Percentiles rank a stretch among this genome's conserved stretches.
These are phyloP conservation scores for Oligia fasciuncula DNA, from an alignment of 2,888 invertebrate genomes.

Conservation along the genomic window DNA sequence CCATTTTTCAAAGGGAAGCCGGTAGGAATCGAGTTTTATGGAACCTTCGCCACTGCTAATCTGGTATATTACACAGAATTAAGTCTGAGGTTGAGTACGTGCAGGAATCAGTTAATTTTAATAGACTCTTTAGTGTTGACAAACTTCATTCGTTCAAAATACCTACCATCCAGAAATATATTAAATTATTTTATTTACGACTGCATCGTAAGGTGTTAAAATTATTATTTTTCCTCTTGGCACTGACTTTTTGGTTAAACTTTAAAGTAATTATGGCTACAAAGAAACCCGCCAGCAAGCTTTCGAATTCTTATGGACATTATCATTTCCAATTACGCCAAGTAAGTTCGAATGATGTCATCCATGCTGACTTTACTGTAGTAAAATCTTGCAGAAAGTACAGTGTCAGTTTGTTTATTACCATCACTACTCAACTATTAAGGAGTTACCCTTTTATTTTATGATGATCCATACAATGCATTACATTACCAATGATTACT, in stretches of 20 bases:
- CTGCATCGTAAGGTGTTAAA: background rate
- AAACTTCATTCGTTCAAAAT: background rate
- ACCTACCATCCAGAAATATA: background rate
- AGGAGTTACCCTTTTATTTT: background rate
- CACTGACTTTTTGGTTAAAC: conserved; percentile 2
- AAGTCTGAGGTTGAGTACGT: background rate
- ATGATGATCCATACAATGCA: background rate
- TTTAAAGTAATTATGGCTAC: conserved; percentile 1
- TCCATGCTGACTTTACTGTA: conserved; percentile 4
- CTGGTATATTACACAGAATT: background rate
- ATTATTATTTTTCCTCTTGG: background rate
- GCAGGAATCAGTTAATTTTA: background rate
- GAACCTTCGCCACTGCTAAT: too few relatives aligned
- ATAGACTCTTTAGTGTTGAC: background rate
- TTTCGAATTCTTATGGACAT: conserved; percentile 23
- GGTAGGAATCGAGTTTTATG: too few relatives aligned
- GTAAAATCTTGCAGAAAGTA: background rate
- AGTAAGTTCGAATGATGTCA: conserved; percentile 13
- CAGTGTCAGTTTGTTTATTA: background rate
- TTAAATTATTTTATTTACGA: background rate
- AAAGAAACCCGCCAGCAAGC: conserved; percentile 12
- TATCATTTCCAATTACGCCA: conserved; percentile 27
- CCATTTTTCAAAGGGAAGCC: too few relatives aligned
- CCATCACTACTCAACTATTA: background rate
- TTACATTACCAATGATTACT: background rate